Percentiles rank a stretch among this genome's conserved stretches.
Conservation (phyloP, 1,140 invertebrate species). For the Drosophila paulistorum region DNA sequence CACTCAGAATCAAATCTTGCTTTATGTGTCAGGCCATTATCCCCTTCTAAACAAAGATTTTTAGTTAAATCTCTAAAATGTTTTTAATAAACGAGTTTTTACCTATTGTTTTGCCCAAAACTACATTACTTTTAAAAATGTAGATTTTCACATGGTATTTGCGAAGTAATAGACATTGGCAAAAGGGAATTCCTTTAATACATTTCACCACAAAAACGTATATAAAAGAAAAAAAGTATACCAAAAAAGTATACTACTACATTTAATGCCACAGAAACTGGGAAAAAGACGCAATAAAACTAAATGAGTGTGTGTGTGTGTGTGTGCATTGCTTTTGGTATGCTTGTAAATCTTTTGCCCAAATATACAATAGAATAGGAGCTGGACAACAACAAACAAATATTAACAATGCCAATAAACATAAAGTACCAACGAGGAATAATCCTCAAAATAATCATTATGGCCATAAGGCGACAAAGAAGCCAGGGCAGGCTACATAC, state of each 20-base stretch:
- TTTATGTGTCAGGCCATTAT: no score
- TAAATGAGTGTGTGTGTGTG: constrained; percentile 55
- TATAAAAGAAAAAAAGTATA: not conserved
- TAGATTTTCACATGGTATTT: not conserved
- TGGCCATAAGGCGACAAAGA: constrained; percentile 63
- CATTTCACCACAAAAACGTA: not conserved
- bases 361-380: constrained; percentile 65
- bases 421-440: constrained; percentile 55
- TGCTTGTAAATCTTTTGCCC: constrained; percentile 57
- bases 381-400: constrained; percentile 56
- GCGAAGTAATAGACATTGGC: not conserved
- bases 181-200: not conserved
- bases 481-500: not conserved
- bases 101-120: not conserved
- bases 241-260: not conserved
- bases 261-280: constrained; percentile 51
- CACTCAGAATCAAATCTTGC: not conserved
- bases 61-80: not conserved
- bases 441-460: constrained; percentile 79
- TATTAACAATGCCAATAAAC: constrained; percentile 78
- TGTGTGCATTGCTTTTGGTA: constrained; percentile 27
- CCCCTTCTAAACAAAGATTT: no score
- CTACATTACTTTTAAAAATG: not conserved
- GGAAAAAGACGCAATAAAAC: constrained; percentile 60
- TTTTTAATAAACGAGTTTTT: not conserved